Base-by-base conservation (phyloP, 2,888 invertebrate genomes). In the Scaptomyza tumidula region DNA sequence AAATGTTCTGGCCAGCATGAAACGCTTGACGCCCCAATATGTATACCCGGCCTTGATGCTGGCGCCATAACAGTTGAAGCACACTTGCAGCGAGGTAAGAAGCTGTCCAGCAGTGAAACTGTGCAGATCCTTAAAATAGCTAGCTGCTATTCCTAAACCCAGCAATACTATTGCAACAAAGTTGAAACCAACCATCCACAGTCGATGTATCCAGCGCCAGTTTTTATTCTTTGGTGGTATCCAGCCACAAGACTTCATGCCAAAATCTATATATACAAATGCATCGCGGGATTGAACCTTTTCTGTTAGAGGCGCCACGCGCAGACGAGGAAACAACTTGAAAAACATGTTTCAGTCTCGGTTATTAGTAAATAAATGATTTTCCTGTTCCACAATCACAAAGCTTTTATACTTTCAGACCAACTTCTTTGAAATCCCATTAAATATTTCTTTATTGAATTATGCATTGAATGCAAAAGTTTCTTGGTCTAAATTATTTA, bases 1-100 rank as follows among this genome's bases (percentile, higher is more conserved):
- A 7, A 29, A 10, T 9, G 27, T 1, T 11, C 71, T 75, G 2
- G 71, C 77, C 39, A 3, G 5, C 6, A 53, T 6, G 3, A 79
- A 74, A 7, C 76, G 75, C 19, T n/a, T 24, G 14, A 65, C n/a
- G 6, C 67, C 45, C 0, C 60, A 50, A 46, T 50, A 80, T 0
- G 65, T 67, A 11, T 50, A 76, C 1, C 35, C 13, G 19, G 56
- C 48, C 50, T 80, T 80, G 9, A 78, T 2, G 37, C 67, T 62
- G 10, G 50, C 54, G 0, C 80, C 81, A 6, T 64, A 58, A 9
- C 57, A 57, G 14, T 80, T 69, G 3, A 72, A 9, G 6, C 24
- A n/a, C 31, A 81, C 63, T 41, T 79, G 68, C n/a, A 81, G 45
- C 0, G 88, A 87, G 29, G 86, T 82, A 0, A 89, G 62, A 6